These are phyloP conservation scores for Solen grandis DNA, from an alignment of 1,140 invertebrate species.

Conservation along the genomic window DNA sequence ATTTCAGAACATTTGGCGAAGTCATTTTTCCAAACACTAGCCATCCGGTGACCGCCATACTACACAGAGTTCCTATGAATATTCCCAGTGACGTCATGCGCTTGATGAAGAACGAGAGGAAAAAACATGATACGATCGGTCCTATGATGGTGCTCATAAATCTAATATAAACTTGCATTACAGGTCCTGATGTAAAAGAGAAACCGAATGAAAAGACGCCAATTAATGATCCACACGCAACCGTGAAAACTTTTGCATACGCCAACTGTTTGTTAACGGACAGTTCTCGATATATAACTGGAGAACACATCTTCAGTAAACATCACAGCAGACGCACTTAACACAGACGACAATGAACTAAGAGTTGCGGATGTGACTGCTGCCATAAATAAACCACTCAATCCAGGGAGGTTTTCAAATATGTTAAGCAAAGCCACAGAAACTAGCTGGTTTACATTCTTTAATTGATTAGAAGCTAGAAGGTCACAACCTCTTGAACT, in stretches of 20 bases:
- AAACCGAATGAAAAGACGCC: not conserved
- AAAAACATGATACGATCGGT: not conserved
- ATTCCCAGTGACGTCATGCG: conserved; percentile 3
- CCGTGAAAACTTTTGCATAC: not conserved
- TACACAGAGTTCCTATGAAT: not conserved
- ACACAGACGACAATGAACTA: conserved; percentile 18
- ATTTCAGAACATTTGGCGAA: too few relatives aligned
- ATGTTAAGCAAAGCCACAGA: conserved; percentile 11
- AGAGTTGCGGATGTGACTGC: conserved; percentile 9
- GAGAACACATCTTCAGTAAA: not conserved
- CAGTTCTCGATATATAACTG: not conserved
- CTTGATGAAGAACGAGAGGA: not conserved
- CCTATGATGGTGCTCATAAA: not conserved
- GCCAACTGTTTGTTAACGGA: not conserved
- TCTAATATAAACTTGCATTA: not conserved
- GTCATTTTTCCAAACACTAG: conserved; percentile 3
- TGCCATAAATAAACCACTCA: conserved; percentile 19
- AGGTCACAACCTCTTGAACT: too few relatives aligned
- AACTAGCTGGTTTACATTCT: conserved; percentile 16
- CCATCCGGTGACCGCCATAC: conserved; percentile 1
- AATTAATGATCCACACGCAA: not conserved
- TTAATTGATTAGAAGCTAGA: too few relatives aligned
- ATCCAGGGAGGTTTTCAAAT: conserved; percentile 3
- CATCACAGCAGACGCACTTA: not conserved
- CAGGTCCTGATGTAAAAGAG: not conserved